phyloP scores from a whole-genome alignment of 2,888 invertebrate species.

The Kuschelorhynchus macadamiae region DNA sequence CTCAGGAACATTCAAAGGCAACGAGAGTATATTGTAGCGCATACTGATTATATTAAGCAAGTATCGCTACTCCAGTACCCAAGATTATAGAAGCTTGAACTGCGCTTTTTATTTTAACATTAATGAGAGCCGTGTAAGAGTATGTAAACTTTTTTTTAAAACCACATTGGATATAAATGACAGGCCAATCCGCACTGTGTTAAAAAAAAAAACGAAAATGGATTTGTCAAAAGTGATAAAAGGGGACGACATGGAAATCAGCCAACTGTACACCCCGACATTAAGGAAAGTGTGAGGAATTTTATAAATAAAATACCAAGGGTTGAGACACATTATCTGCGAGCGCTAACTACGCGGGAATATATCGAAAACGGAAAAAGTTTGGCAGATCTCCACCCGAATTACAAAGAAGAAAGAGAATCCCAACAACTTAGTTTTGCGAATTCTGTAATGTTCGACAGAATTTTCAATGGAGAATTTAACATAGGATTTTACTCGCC shows the following conservation, averaged over 20 bases:
- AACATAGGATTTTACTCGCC: slow-evolving; percentile 57
- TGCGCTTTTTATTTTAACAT: slow-evolving; percentile 34
- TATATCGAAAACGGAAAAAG: slow-evolving; percentile 6
- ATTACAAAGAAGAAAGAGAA: slow-evolving; percentile 14
- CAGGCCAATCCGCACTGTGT: slow-evolving; percentile 31
- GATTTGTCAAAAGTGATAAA: slow-evolving; percentile 22
- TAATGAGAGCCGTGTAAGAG: slow-evolving; percentile 34
- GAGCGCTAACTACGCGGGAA: neutral
- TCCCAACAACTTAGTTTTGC: slow-evolving; percentile 6
- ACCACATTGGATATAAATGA: slow-evolving; percentile 29
- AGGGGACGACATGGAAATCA: slow-evolving; percentile 43
- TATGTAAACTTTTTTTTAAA: slow-evolving; percentile 46
- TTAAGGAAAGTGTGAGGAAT: slow-evolving; percentile 10
- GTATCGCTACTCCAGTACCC: slow-evolving; percentile 2
- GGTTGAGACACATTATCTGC: slow-evolving; percentile 12
- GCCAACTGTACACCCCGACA: slow-evolving; percentile 3
- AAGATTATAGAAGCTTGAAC: neutral
- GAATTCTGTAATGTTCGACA: slow-evolving; percentile 55
- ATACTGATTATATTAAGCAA: neutral
- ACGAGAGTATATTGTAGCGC: neutral
- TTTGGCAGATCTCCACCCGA: slow-evolving; percentile 14
- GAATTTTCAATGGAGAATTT: slow-evolving; percentile 58
- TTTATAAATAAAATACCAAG: slow-evolving; percentile 23
- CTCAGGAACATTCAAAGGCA: neutral
- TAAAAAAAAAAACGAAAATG: slow-evolving; percentile 23